Conservation (phyloP, 2,797 vertebrate species). For the Rallus crepitans region DNA sequence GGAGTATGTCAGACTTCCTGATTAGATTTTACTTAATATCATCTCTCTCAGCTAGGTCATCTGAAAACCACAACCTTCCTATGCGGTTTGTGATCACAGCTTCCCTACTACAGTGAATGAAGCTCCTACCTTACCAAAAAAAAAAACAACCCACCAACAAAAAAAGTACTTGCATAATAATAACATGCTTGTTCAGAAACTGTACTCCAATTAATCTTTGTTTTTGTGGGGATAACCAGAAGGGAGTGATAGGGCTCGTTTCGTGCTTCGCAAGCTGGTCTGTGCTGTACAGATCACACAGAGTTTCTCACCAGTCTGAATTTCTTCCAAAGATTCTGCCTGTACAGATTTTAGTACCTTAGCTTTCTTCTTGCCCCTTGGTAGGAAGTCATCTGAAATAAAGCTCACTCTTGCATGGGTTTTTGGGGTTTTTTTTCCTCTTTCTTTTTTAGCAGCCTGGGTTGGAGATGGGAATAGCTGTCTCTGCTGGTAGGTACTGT, state of each 20-base stretch:
- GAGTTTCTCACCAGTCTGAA: neutral
- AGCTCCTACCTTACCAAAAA: neutral
- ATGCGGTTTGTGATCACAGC: neutral
- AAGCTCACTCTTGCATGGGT: neutral
- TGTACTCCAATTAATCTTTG: neutral
- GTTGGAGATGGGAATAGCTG: neutral
- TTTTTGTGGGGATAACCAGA: neutral
- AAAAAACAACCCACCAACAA: neutral
- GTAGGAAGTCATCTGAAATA: neutral
- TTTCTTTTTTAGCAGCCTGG: neutral
- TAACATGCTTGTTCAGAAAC: neutral
- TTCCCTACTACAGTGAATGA: neutral
- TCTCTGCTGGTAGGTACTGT: neutral
- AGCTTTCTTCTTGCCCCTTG: neutral
- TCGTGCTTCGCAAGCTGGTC: neutral
- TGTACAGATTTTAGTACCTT: neutral
- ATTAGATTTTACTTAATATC: neutral
- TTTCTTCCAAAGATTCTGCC: neutral
- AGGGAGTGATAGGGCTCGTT: neutral
- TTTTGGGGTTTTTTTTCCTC: neutral
- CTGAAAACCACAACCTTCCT: neutral
- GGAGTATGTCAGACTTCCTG: neutral
- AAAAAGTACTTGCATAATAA: neutral
- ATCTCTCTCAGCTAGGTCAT: neutral
- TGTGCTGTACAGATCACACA: neutral